Percentiles rank a stretch among this genome's conserved stretches.
phyloP scores from a whole-genome alignment of 2,113 vertebrate species.

The Colius striatus region DNA sequence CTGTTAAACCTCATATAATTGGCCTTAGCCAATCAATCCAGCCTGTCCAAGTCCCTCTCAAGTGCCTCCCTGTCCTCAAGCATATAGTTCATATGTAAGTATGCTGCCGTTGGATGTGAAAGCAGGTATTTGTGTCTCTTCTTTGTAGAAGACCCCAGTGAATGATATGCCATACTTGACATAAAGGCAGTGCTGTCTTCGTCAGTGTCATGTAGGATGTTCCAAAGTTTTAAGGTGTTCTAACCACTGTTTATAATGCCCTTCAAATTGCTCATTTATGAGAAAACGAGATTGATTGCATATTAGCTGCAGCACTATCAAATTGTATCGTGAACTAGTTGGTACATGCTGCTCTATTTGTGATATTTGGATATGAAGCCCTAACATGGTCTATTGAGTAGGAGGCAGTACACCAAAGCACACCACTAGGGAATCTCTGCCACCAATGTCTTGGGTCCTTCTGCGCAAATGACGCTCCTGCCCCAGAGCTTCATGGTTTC shows the following conservation, averaged over 20 bases:
- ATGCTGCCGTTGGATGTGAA: background rate
- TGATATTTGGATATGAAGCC: too few species aligned
- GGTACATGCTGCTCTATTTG: background rate
- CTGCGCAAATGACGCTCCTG: background rate
- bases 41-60: too few species aligned
- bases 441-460: background rate
- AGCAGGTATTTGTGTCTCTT: background rate
- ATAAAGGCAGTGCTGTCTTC: background rate
- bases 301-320: background rate
- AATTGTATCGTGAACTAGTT: background rate
- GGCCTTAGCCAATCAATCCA: too few species aligned
- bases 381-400: background rate
- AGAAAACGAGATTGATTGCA: background rate
- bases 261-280: background rate
- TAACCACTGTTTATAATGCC: background rate
- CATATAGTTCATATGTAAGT: background rate
- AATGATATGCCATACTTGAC: background rate
- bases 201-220: background rate
- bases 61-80: too few species aligned
- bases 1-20: too few species aligned
- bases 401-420: background rate
- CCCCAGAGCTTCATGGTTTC: background rate
- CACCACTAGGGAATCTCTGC: background rate
- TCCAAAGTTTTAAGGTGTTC: background rate
- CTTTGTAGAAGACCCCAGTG: rapidly evolving